Conservation (phyloP, 2,888 invertebrate species). For the Lomographa bimaculata region DNA sequence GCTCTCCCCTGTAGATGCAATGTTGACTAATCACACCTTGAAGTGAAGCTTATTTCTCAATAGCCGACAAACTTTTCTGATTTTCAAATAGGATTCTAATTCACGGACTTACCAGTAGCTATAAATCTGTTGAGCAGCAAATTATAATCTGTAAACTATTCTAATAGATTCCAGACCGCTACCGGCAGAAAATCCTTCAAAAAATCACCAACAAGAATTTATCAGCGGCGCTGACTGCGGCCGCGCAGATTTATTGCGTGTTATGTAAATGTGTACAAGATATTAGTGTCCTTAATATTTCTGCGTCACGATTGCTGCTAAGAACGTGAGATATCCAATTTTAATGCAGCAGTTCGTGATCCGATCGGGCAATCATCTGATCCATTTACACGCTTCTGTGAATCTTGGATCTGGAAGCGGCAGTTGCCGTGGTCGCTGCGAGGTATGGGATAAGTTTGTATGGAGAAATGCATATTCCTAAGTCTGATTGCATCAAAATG, state of each 20-base stretch:
- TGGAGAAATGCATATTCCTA: not conserved
- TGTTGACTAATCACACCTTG: no score
- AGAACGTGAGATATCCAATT: conserved; percentile 66
- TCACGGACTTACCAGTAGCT: conserved; percentile 3
- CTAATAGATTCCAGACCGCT: conserved; percentile 21
- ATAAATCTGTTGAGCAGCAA: conserved; percentile 19
- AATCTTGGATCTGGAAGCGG: conserved; percentile 10
- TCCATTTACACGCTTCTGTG: conserved; percentile 58
- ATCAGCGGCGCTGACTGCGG: conserved; percentile 68
- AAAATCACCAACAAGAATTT: conserved; percentile 59
- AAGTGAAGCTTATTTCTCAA: no score
- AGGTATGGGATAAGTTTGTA: not conserved
- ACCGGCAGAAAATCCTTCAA: conserved; percentile 21
- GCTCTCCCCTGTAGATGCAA: no score
- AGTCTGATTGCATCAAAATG: conserved; percentile 8
- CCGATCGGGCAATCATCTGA: conserved; percentile 60
- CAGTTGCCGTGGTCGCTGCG: not conserved
- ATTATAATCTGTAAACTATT: conserved; percentile 19
- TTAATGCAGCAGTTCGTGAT: conserved; percentile 54
- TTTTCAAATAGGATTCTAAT: conserved; percentile 10
- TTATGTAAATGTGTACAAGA: conserved; percentile 80
- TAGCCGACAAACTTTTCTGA: not conserved
- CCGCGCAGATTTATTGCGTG: conserved; percentile 71
- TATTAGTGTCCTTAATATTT: conserved; percentile 81
- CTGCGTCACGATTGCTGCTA: conserved; percentile 73